Percentiles rank a stretch among this genome's conserved stretches.
These are phyloP conservation scores for Heptranchias perlo DNA, from an alignment of 2,113 vertebrate species.

Conservation along the genomic window DNA sequence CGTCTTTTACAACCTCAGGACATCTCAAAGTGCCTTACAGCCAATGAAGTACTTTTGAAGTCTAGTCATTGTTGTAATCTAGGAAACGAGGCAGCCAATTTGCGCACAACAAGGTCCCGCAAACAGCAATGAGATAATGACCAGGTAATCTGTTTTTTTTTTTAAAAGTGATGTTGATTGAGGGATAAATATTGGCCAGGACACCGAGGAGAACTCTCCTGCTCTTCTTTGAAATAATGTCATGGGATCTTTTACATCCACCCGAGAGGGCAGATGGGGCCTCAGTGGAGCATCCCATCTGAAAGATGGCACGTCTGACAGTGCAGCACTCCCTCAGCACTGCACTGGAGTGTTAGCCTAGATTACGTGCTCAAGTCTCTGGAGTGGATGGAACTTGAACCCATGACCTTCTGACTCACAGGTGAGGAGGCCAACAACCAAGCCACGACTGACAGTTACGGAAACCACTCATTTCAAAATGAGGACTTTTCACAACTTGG, in stretches of 20 bases:
- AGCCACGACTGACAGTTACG: neutral
- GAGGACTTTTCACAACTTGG: neutral
- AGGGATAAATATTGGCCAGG: neutral
- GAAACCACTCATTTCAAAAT: neutral
- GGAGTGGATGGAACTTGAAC: neutral
- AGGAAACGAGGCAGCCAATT: neutral
- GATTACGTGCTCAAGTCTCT: neutral
- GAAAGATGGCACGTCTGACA: neutral
- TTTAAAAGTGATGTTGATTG: neutral
- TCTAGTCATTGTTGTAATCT: neutral
- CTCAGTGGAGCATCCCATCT: neutral
- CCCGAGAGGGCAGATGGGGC: neutral
- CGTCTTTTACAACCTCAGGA: neutral
- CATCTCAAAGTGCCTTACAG: neutral
- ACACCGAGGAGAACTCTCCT: neutral
- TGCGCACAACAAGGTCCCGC: neutral
- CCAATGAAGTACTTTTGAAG: neutral
- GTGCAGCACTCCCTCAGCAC: neutral
- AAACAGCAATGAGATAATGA: neutral
- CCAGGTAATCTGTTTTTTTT: neutral
- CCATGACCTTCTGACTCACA: neutral
- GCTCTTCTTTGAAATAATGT: neutral
- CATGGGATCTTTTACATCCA: neutral
- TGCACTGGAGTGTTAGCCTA: neutral
- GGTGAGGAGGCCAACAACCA: no score